Evolutionary conservation across 2,113 vertebrate species (phyloP), one percentile per base, ranked within the genome.

Genomic region (Saguinus imperator): DNA sequence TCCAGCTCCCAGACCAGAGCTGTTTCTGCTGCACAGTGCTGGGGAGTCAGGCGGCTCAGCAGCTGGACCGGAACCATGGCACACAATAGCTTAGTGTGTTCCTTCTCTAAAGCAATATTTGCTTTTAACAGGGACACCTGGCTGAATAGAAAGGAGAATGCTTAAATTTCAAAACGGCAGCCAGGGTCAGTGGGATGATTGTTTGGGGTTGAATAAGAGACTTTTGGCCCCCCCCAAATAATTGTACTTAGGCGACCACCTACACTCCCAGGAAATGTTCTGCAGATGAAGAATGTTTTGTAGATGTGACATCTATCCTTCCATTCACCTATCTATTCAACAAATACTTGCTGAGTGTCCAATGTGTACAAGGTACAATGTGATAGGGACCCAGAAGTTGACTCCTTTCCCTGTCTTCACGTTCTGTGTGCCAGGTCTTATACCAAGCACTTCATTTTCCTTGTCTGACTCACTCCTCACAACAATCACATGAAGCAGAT

Each of bases 101-200:
- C 37, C 13, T 17, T 66, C 72, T 77, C 66, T 50, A 75, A 70
- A 77, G 73, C 12, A 37, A 32, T 35, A 64, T 35, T 61, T 92
- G n/a, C 66, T 93, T 90, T 79, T 73, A 91, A 87, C 17, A 66
- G 27, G 23, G 55, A 43, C 64, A 32, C 52, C 86, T 64, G 58
- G 23, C 52, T 89, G 43, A 64, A 94, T 48, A 68, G 45, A 64
- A 61, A 80, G 68, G 83, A 25, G 58, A 89, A 94, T 75, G 32
- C 45, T 83, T 96, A 57, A 29, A 80, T 87, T 95, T 92, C 35
- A 61, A 84, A 93, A 96, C 11, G 61, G 40, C 37, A 94, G 21
- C 55, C 89, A 91, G 6, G 21, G 3, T 40, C 61, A 80, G 8
- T 66, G 37, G 61, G 37, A 76, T 89, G 79, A 77, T 79, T 82